These are phyloP conservation scores for Enteromius treurensis DNA, from an alignment of 2,797 vertebrate species.

Conservation along the genomic window DNA sequence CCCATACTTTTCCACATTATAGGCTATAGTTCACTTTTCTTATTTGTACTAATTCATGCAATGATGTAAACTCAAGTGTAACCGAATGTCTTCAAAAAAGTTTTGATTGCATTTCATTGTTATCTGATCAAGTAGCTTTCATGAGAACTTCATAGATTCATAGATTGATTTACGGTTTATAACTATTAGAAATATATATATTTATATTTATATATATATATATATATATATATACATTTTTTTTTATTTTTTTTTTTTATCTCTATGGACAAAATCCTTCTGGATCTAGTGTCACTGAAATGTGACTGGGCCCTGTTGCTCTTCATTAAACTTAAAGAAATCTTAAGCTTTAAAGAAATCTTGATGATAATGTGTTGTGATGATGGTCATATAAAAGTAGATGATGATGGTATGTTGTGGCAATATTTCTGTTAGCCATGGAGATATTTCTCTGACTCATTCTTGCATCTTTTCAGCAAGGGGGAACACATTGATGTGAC, in stretches of 20 bases:
- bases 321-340: too few species aligned
- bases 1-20: too few species aligned
- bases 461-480: conserved; percentile 39
- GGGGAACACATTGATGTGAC: conserved; percentile 47
- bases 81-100: too few species aligned
- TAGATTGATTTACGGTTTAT: not conserved
- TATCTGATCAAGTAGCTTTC: too few species aligned
- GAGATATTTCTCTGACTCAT: conserved; percentile 43
- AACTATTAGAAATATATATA: not conserved
- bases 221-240: too few species aligned
- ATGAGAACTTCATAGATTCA: not conserved
- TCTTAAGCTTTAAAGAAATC: conserved; percentile 10
- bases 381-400: conserved; percentile 6
- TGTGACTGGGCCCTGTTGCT: not conserved
- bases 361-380: conserved; percentile 20
- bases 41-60: too few species aligned
- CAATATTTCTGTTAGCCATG: conserved; percentile 32
- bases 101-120: too few species aligned
- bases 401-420: conserved; percentile 32
- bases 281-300: not conserved
- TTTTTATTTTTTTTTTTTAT: not conserved
- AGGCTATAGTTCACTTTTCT: too few species aligned
- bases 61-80: too few species aligned
- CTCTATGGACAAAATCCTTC: not conserved
- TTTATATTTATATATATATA: too few species aligned